Conservation (phyloP, 2,888 invertebrate species). For the Rhyacophila evoluta region DNA sequence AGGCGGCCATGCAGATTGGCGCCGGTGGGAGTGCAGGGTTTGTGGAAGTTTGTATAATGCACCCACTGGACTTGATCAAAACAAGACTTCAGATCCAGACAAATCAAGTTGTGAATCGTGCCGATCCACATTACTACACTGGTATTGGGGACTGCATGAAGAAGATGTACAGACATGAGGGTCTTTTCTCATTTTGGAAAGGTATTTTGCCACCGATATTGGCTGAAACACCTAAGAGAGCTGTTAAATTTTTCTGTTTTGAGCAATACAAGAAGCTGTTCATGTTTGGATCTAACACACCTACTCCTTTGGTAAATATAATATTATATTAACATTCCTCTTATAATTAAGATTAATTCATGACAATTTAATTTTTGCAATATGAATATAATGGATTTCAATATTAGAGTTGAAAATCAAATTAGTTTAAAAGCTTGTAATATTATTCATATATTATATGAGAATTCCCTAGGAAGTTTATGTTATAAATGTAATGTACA, state of each 20-base stretch:
- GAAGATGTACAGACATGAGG: conserved; percentile 91
- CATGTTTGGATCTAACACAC: conserved; percentile 79
- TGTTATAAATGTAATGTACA: too few species aligned
- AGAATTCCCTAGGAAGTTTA: too few species aligned
- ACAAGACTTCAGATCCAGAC: conserved; percentile 87
- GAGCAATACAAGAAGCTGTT: conserved; percentile 92
- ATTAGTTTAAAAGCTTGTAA: too few species aligned
- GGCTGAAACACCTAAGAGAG: conserved; percentile 95
- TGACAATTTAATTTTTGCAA: too few species aligned
- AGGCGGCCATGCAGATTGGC: conserved; percentile 84
- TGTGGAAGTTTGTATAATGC: conserved; percentile 96
- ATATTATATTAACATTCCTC: too few species aligned
- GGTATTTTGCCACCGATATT: conserved; percentile 93
- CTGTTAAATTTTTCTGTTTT: conserved; percentile 94
- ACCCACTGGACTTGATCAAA: conserved; percentile 94
- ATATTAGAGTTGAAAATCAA: too few species aligned
- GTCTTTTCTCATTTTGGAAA: conserved; percentile 89
- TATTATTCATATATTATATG: too few species aligned
- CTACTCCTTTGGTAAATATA: conserved; percentile 80
- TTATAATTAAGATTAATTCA: too few species aligned
- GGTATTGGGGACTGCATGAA: conserved; percentile 89
- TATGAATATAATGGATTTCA: too few species aligned
- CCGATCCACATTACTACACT: conserved; percentile 75
- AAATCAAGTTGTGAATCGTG: conserved; percentile 58
- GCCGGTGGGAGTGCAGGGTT: conserved; percentile 95